These are phyloP conservation scores for Drosophila pegasa DNA, from an alignment of 2,888 invertebrate species.

Conservation along the genomic window DNA sequence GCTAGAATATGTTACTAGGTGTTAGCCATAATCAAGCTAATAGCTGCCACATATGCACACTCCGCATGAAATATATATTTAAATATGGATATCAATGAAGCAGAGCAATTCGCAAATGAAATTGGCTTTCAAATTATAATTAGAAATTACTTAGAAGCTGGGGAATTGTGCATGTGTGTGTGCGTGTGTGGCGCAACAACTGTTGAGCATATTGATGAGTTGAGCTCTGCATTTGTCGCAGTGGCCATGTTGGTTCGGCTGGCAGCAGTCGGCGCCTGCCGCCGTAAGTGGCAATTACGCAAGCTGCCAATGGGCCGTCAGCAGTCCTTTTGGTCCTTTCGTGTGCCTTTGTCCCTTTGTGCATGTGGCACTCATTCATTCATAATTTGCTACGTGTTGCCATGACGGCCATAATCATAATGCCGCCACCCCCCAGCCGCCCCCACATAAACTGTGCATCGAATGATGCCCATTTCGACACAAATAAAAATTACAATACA, in stretches of 20 bases:
- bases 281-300: conserved; percentile 65
- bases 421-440: no score
- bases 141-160: conserved; percentile 1
- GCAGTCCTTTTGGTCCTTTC: conserved; percentile 20
- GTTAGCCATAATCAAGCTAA: not conserved
- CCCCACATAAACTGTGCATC: conserved; percentile 76
- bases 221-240: conserved; percentile 37
- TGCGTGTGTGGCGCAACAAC: conserved; percentile 11
- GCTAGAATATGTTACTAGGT: not conserved
- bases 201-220: conserved; percentile 58
- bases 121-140: conserved; percentile 5
- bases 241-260: conserved; percentile 12
- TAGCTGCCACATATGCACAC: not conserved
- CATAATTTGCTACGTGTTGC: conserved; percentile 79
- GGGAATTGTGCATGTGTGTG: conserved; percentile 19
- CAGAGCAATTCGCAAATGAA: not conserved
- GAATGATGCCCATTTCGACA: conserved; percentile 57
- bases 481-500: conserved; percentile 68
- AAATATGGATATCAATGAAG: not conserved
- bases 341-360: conserved; percentile 14
- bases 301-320: conserved; percentile 58
- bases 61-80: not conserved
- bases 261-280: not conserved
- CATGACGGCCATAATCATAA: conserved; percentile 62
- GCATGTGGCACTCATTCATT: conserved; percentile 52